Percentiles rank a stretch among this genome's conserved stretches.
Evolutionary conservation across 2,888 invertebrate species (phyloP).

Genomic region (Drosophila prolongata): DNA sequence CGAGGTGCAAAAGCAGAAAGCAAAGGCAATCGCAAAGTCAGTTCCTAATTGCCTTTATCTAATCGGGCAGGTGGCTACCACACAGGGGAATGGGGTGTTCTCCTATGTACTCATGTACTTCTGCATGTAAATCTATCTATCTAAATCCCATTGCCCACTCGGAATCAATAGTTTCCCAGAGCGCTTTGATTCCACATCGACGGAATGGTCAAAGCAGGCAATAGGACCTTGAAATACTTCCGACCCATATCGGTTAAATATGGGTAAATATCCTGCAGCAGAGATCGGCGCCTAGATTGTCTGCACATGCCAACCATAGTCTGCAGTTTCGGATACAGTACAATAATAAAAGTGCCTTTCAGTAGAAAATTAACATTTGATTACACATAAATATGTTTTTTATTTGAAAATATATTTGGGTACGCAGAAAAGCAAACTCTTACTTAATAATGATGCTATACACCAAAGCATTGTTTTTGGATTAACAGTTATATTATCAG

Average conservation of each 20-base stretch:
- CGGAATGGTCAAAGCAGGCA: conserved; percentile 63
- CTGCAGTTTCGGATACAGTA: neutral
- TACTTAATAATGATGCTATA: too few relatives aligned
- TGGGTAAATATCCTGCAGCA: conserved; percentile 56
- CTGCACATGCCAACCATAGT: neutral
- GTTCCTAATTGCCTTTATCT: conserved; percentile 60
- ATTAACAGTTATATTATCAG: too few relatives aligned
- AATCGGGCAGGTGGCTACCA: conserved; percentile 50
- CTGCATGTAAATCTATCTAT: conserved; percentile 11
- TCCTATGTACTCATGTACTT: conserved; percentile 6
- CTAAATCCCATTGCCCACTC: conserved; percentile 13
- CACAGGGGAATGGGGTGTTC: conserved; percentile 30
- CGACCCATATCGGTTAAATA: conserved; percentile 54
- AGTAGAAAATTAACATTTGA: neutral
- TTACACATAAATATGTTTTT: too few relatives aligned
- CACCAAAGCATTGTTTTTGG: too few relatives aligned
- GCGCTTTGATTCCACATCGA: conserved; percentile 19
- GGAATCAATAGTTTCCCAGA: conserved; percentile 23
- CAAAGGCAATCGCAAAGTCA: conserved; percentile 52
- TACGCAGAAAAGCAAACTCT: too few relatives aligned
- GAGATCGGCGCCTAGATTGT: neutral
- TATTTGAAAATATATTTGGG: too few relatives aligned
- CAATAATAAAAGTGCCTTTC: neutral
- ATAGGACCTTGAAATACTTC: conserved; percentile 68
- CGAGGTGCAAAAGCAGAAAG: conserved; percentile 30